Base-by-base conservation (phyloP, 2,113 vertebrate genomes). In the Bungarus multicinctus region DNA sequence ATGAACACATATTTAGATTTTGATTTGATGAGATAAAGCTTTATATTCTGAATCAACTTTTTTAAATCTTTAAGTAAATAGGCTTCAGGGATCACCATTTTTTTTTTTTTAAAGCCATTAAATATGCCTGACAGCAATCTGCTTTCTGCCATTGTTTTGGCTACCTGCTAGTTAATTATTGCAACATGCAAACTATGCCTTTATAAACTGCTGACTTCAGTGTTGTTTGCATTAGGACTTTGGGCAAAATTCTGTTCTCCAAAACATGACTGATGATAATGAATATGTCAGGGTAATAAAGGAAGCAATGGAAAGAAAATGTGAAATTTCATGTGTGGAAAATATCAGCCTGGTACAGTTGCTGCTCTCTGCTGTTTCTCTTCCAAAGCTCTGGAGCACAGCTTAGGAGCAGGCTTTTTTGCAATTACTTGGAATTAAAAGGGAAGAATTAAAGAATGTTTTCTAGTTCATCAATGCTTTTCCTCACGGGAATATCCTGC, bases 181-280 rank as follows among this genome's bases (percentile, higher is more conserved):
- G 91, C 58, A 92, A 74, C 64, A 88, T 50, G 69, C 27, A 88
- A 88, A 74, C n/a, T 60, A 12, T 88, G 91, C 58, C 86, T 69
- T 92, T 88, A 50, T 23, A 60, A 92, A 87, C 50, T 88, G 91
- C 91, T 92, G 86, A 74, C 86, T 92, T 92, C 85, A 87, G 55
- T 64, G 91, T 39, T 92, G 85, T 88, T 92, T 92, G 86, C 52
- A 54, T 88, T 92, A 64, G 91, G 57, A 88, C 86, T 34, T 20
- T 43, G 88, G 86, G 86, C 57, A 88, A 88, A 64, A 88, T 69
- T 54, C 45, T 64, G 52, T 54, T 23, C 58, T 88, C 55, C 25
- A 60, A 64, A 88, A 92, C 86, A 69, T 53, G 86, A 88, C 52
- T 10, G 47, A 92, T 88, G 57, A 87, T 54, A 92, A 92, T 88